These are phyloP conservation scores for Temnothorax ravouxi DNA, from an alignment of 2,888 invertebrate species.

Conservation along the genomic window DNA sequence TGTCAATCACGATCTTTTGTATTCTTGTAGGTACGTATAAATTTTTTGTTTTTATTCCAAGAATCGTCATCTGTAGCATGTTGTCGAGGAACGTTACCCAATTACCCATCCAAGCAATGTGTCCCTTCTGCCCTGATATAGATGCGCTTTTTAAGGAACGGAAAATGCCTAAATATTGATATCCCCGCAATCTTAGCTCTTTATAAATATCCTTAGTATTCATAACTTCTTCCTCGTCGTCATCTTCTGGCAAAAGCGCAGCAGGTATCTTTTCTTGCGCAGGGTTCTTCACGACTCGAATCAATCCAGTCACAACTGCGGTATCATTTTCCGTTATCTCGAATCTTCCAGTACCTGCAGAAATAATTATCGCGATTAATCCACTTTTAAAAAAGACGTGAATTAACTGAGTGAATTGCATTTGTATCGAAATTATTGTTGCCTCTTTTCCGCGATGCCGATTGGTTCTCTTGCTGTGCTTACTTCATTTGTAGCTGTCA, in stretches of 20 bases:
- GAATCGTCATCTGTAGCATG: slow-evolving; percentile 89
- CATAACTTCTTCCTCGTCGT: slow-evolving; percentile 77
- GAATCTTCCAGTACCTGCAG: slow-evolving; percentile 84
- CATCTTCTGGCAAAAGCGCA: slow-evolving; percentile 63
- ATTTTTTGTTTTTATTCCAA: slow-evolving; percentile 86
- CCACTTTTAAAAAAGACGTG: too few species aligned
- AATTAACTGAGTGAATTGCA: too few species aligned
- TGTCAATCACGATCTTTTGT: slow-evolving; percentile 88
- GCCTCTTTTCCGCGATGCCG: too few species aligned
- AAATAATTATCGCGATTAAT: background rate
- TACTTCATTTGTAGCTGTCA: too few species aligned
- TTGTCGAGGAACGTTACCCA: slow-evolving; percentile 91
- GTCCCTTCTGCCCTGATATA: slow-evolving; percentile 84
- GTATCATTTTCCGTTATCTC: slow-evolving; percentile 91
- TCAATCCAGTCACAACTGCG: slow-evolving; percentile 91
- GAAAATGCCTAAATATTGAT: slow-evolving; percentile 87
- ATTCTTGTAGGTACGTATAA: slow-evolving; percentile 89
- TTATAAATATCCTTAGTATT: slow-evolving; percentile 85
- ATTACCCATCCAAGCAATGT: slow-evolving; percentile 88
- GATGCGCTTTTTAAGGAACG: slow-evolving; percentile 87
- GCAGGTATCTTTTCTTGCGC: slow-evolving; percentile 79
- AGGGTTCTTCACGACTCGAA: slow-evolving; percentile 88
- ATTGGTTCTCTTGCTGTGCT: too few species aligned
- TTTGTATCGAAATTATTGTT: too few species aligned
- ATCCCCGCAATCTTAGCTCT: slow-evolving; percentile 87